Evolutionary conservation across 2,888 invertebrate species (phyloP), one percentile per base, ranked within the genome.

Genomic region (Tetramorium bicarinatum): DNA sequence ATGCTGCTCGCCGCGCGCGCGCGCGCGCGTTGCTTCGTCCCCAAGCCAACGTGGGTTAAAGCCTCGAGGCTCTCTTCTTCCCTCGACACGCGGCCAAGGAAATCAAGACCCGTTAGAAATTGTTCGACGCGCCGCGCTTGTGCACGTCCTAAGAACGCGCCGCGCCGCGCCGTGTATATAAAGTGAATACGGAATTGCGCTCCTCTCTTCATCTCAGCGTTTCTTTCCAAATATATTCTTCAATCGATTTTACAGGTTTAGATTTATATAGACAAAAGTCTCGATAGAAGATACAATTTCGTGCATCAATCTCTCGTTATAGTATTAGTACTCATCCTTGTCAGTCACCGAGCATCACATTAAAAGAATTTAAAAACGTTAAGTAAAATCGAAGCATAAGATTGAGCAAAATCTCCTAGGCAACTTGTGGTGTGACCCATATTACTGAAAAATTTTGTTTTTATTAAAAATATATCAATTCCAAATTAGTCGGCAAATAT

Each of bases 61-160:
- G 79, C 34, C 56, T 69, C 47, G 18, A 1, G 29, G 29, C 18
- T 47, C 41, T 62, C 54, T 54, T 69, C 25, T 54, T 62, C 66
- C 49, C 64, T 54, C 74, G 75, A 13, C 64, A 18, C 44, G 54
- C 69, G 76, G 18, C 34, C 59, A 83, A 79, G 85, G 76, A 85
- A 87, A 89, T 84, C 83, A 75, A 88, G 87, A 91, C 87, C 90
- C 91, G 91, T 91, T 91, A 91, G 90, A 91, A 87, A 89, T 88
- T 89, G 86, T 90, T 89, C 85, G 85, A 86, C 84, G 69, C 69
- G 4, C 29, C 84, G 49, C 34, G 84, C 84, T 88, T 80, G 87
- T 34, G 29, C 87, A 85, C 83, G 81, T 34, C 71, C 83, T 77
- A 81, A 77, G 80, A 79, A 52, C 18, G 13, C 25, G 25, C 25